Evolutionary conservation across 1,140 invertebrate species (phyloP).

Genomic region (Pachypsylla venusta): DNA sequence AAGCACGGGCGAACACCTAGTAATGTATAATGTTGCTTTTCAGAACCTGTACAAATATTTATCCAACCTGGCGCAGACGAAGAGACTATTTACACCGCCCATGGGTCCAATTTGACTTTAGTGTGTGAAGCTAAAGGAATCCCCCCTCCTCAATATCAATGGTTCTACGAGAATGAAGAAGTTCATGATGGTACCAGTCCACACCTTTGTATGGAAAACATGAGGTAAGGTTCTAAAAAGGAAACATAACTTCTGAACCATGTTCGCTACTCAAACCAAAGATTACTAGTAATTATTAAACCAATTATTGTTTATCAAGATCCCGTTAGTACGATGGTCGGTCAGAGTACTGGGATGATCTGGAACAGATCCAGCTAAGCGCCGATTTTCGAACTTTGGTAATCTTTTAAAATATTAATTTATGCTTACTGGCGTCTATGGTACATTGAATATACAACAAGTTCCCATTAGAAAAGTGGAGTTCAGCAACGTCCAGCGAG

Average conservation of each 20-base stretch:
- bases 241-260: neutral
- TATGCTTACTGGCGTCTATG: too few relatives aligned
- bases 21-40: neutral
- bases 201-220: neutral
- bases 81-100: neutral
- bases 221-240: neutral
- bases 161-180: neutral
- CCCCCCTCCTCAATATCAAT: neutral
- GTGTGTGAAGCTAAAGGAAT: neutral
- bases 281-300: neutral
- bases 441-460: too few relatives aligned
- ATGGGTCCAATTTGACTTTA: neutral
- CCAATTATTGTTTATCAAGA: neutral
- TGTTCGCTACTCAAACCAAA: neutral
- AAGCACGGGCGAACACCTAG: too few relatives aligned
- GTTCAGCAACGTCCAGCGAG: too few relatives aligned
- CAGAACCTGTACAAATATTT: conserved; percentile 5
- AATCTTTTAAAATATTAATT: too few relatives aligned
- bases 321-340: too few relatives aligned
- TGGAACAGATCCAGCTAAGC: neutral
- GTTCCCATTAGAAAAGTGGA: too few relatives aligned
- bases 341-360: too few relatives aligned
- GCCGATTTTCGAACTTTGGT: neutral
- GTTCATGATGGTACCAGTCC: neutral
- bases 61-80: neutral